A percentile compares a stretch with the other conserved stretches of the same genome.
phyloP scores from a whole-genome alignment of 1,140 invertebrate genomes.

The Carposina sasakii region DNA sequence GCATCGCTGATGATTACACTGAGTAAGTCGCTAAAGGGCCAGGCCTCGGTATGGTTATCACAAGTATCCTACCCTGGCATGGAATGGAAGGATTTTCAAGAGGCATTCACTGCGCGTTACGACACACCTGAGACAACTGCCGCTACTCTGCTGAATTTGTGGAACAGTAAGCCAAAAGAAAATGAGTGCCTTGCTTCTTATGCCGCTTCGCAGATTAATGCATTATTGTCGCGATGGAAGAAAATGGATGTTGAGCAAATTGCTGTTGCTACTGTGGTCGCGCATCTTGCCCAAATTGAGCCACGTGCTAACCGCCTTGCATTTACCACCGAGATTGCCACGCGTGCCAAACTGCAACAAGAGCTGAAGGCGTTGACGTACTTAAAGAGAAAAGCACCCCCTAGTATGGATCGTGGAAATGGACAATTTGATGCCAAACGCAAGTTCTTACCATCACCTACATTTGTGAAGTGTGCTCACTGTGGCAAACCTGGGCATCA shows the following conservation, averaged over 20 bases:
- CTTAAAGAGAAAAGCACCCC: neutral
- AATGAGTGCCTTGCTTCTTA: neutral
- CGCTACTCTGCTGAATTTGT: neutral
- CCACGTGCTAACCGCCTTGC: neutral
- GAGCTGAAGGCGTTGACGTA: neutral
- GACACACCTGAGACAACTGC: neutral
- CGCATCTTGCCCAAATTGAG: neutral
- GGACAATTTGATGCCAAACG: neutral
- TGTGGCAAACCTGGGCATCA: neutral
- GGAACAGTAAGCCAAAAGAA: neutral
- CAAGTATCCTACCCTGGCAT: neutral
- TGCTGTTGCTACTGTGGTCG: neutral
- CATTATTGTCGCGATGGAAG: neutral
- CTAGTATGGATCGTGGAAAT: neutral
- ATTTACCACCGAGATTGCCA: neutral
- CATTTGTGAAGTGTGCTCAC: neutral
- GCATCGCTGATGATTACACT: neutral
- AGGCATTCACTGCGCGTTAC: neutral
- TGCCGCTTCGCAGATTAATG: neutral
- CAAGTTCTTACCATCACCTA: neutral
- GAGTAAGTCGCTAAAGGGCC: neutral
- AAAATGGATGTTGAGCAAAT: neutral
- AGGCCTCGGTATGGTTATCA: conserved; percentile 1
- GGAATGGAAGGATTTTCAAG: neutral
- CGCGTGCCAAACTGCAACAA: neutral